A percentile compares a stretch with the other conserved stretches of the same genome.
These are phyloP conservation scores for Bovichtus diacanthus DNA, from an alignment of 2,797 vertebrate species.

Conservation along the genomic window DNA sequence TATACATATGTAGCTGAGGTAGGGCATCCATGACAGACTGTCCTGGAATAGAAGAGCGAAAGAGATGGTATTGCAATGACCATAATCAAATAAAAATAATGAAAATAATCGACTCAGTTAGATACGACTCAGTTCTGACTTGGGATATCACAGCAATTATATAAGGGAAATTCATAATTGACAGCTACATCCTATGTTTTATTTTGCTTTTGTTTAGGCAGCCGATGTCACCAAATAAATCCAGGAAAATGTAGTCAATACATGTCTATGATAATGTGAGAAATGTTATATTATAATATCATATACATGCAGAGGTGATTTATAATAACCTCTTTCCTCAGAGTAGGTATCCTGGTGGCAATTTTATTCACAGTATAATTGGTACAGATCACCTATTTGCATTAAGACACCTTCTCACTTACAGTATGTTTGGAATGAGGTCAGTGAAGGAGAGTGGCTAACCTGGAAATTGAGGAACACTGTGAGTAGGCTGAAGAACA, in stretches of 20 bases:
- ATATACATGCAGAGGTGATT: not conserved
- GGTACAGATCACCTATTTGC: not conserved
- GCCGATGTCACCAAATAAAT: not conserved
- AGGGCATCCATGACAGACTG: constrained; percentile 89
- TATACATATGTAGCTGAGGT: constrained; percentile 92
- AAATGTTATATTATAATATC: not conserved
- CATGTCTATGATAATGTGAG: not conserved
- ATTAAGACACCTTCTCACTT: not conserved
- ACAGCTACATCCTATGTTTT: not conserved
- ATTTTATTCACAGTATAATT: constrained; percentile 8
- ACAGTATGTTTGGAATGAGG: constrained; percentile 8
- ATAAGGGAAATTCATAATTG: not conserved
- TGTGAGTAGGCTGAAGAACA: constrained; percentile 91
- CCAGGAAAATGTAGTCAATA: not conserved
- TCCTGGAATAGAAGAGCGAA: constrained; percentile 75
- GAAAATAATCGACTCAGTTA: too few species aligned
- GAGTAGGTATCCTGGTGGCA: not conserved
- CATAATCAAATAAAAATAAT: too few species aligned
- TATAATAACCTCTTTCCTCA: constrained; percentile 2
- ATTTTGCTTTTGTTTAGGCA: not conserved
- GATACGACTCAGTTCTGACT: too few species aligned
- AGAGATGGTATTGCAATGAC: not conserved
- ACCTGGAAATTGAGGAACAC: constrained; percentile 93
- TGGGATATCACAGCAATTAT: not conserved
- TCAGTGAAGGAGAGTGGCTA: constrained; percentile 22